Conservation (phyloP, 1,140 invertebrate genomes). For the Drosophila nigromelanica region DNA sequence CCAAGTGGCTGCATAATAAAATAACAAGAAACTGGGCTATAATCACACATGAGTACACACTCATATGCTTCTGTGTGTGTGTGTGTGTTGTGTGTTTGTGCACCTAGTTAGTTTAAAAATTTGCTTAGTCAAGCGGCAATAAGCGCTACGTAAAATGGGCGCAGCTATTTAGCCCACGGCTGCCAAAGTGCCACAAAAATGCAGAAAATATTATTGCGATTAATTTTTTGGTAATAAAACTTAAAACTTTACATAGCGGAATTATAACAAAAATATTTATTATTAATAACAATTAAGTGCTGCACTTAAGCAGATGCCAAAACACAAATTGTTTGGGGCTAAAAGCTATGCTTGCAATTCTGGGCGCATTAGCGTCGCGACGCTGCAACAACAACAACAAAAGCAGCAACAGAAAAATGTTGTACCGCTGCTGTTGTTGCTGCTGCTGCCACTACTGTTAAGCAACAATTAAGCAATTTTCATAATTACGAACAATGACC, state of each 20-base stretch:
- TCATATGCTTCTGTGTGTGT: background rate
- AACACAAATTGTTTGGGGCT: constrained; percentile 27
- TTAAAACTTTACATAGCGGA: constrained; percentile 48
- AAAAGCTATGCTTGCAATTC: constrained; percentile 29
- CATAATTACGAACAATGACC: constrained; percentile 82
- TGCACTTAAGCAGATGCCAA: constrained; percentile 75
- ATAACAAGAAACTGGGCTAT: constrained; percentile 61
- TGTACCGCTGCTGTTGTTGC: constrained; percentile 10
- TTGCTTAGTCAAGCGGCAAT: constrained; percentile 78
- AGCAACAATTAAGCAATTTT: constrained; percentile 82
- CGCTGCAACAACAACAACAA: constrained; percentile 25
- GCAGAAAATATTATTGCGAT: constrained; percentile 71
- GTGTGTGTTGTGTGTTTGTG: constrained; percentile 11
- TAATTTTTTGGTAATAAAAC: constrained; percentile 76
- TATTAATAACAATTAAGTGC: constrained; percentile 73
- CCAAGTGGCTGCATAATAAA: constrained; percentile 47
- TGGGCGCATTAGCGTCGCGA: constrained; percentile 16
- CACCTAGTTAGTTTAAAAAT: constrained; percentile 46
- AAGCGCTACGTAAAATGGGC: constrained; percentile 63
- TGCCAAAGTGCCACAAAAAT: constrained; percentile 39
- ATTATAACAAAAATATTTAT: constrained; percentile 59
- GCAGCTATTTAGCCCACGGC: constrained; percentile 55
- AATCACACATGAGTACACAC: constrained; percentile 46
- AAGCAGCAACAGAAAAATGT: constrained; percentile 22
- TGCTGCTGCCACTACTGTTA: constrained; percentile 56